Evolutionary conservation across 2,113 vertebrate species (phyloP).

Genomic region (Sardina pilchardus): DNA sequence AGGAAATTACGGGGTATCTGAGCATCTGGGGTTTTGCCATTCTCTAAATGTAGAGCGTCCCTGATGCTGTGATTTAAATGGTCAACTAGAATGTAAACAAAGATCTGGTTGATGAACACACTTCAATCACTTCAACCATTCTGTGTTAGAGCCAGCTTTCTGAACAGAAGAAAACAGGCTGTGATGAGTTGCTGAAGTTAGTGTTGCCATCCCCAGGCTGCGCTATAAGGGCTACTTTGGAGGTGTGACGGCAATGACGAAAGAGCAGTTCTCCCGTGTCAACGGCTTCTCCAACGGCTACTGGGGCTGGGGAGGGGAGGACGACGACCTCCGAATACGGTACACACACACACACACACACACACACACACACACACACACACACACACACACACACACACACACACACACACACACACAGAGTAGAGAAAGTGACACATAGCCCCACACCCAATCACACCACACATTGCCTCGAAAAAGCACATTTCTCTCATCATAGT

Average conservation of each 20-base stretch:
- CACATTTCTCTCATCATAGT: no score
- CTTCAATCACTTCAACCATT: no score
- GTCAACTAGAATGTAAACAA: no score
- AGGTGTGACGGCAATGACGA: conserved; percentile 90
- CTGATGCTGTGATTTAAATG: no score
- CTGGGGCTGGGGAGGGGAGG: conserved; percentile 99
- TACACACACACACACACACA: conserved; percentile 49
- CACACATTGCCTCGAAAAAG: no score
- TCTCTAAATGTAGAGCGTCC: no score
- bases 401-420: background rate
- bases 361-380: background rate
- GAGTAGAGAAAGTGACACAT: no score
- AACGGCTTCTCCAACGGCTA: conserved; percentile 97
- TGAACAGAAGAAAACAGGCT: no score
- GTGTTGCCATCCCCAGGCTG: conserved; percentile 71
- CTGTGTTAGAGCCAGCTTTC: no score
- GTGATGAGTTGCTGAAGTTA: background rate
- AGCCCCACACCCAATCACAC: background rate
- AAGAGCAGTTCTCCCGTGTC: conserved; percentile 85
- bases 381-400: conserved; percentile 19
- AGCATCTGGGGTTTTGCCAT: no score
- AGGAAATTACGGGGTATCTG: no score
- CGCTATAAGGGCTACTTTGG: conserved; percentile 93
- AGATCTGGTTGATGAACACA: no score
- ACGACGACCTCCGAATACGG: conserved; percentile 95